phyloP scores from a whole-genome alignment of 2,797 vertebrate genomes.

The Muscicapa striata region DNA sequence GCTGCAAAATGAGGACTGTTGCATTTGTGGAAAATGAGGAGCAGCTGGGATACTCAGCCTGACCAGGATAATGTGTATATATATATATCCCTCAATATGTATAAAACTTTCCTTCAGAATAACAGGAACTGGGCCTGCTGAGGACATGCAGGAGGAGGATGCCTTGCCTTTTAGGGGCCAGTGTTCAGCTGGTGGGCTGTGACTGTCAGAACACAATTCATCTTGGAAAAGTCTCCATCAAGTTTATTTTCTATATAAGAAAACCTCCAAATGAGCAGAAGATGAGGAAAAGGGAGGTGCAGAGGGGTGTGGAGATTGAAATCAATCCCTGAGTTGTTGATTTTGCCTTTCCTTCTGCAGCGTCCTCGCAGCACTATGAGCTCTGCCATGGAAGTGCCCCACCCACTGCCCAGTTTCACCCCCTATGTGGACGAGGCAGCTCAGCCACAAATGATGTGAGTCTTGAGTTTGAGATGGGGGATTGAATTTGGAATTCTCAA shows the following conservation, averaged over 20 bases:
- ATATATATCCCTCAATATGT: neutral
- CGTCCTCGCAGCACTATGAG: neutral
- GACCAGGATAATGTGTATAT: neutral
- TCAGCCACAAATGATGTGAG: slow-evolving; percentile 89
- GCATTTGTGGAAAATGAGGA: neutral
- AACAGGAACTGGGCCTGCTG: neutral
- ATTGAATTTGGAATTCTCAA: neutral
- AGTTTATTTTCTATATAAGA: neutral
- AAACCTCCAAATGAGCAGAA: neutral
- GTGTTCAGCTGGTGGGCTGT: neutral
- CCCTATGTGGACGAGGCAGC: slow-evolving; percentile 92
- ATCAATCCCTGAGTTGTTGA: neutral
- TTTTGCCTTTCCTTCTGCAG: neutral
- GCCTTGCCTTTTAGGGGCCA: too few species aligned
- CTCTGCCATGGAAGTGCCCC: neutral
- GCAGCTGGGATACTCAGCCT: neutral
- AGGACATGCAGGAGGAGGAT: fast-evolving
- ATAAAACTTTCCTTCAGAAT: neutral
- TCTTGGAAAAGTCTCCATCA: neutral
- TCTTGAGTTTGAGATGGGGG: neutral
- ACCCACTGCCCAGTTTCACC: slow-evolving; percentile 79
- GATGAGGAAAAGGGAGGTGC: neutral
- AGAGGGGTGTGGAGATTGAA: neutral
- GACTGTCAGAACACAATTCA: neutral
- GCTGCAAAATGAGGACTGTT: neutral